These are phyloP conservation scores for Nyctibius grandis DNA, from an alignment of 2,797 vertebrate genomes.

Conservation along the genomic window DNA sequence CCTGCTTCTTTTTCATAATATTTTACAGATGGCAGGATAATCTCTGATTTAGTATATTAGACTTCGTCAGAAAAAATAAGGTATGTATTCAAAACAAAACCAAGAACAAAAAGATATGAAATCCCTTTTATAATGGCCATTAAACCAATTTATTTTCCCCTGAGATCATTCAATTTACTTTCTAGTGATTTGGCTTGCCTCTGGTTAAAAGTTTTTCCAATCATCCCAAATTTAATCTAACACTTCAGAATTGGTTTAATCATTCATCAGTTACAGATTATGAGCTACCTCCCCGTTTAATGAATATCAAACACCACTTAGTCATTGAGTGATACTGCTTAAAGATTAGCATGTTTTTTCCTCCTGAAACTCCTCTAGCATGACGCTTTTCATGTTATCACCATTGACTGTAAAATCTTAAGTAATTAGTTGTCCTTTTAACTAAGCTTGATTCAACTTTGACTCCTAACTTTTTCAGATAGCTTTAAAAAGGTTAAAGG, in stretches of 20 bases:
- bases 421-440: constrained; percentile 14
- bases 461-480: background rate
- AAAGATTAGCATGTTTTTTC: background rate
- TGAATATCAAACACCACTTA: constrained; percentile 32
- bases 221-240: constrained; percentile 19
- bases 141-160: background rate
- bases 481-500: background rate
- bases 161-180: background rate
- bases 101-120: background rate
- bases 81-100: background rate
- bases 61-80: background rate
- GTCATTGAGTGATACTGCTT: background rate
- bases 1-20: background rate
- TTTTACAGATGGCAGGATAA: background rate
- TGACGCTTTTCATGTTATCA: background rate
- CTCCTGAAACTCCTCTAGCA: background rate
- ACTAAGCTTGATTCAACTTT: background rate
- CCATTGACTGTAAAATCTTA: background rate
- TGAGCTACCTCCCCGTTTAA: constrained; percentile 23
- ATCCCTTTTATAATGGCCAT: background rate
- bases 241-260: constrained; percentile 38
- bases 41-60: background rate
- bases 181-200: background rate
- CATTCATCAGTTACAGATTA: constrained; percentile 34
- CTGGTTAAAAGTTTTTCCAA: constrained; percentile 10